Evolutionary conservation across 2,113 vertebrate species (phyloP).

Genomic region (Channa argus): DNA sequence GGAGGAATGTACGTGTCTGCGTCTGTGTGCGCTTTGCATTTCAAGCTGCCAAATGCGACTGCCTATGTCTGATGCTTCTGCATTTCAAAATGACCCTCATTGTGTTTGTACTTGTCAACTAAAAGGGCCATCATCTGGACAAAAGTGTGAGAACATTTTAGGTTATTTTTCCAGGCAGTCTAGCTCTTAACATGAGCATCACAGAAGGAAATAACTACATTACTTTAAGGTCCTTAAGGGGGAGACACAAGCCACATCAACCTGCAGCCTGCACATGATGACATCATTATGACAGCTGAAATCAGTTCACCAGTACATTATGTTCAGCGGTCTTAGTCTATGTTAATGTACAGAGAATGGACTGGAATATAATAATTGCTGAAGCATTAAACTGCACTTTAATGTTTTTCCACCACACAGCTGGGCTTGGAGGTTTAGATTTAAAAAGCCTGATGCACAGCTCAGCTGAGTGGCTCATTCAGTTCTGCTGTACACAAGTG

Average conservation of each 20-base stretch:
- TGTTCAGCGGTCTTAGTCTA: slow-evolving; percentile 18
- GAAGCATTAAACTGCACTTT: slow-evolving; percentile 50
- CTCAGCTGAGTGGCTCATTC: slow-evolving; percentile 5
- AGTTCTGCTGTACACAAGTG: slow-evolving; percentile 8
- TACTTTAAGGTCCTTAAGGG: slow-evolving; percentile 48
- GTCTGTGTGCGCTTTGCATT: slow-evolving; percentile 62
- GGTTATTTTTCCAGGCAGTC: slow-evolving; percentile 20
- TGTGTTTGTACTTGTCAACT: slow-evolving; percentile 9
- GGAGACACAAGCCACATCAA: slow-evolving; percentile 56
- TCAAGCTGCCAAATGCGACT: slow-evolving; percentile 52
- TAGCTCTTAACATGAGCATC: slow-evolving; percentile 7
- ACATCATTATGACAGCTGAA: slow-evolving; percentile 54
- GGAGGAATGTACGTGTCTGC: slow-evolving; percentile 41
- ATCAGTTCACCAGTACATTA: slow-evolving; percentile 51
- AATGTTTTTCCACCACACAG: slow-evolving; percentile 41
- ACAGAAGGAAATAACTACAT: slow-evolving; percentile 38
- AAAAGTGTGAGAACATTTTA: neutral
- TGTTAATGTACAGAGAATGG: slow-evolving; percentile 4
- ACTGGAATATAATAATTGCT: slow-evolving; percentile 32
- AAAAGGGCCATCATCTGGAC: slow-evolving; percentile 36
- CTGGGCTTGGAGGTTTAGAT: slow-evolving; percentile 30
- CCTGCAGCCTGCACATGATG: slow-evolving; percentile 38
- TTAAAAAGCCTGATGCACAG: slow-evolving; percentile 38
- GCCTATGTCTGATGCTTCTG: slow-evolving; percentile 33
- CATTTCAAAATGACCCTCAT: slow-evolving; percentile 14